Evolutionary conservation across 92 coral and sea anemone genomes (phyloP), one percentile per base, ranked within the genome.

Genomic region (Epizoanthus rinbou): DNA sequence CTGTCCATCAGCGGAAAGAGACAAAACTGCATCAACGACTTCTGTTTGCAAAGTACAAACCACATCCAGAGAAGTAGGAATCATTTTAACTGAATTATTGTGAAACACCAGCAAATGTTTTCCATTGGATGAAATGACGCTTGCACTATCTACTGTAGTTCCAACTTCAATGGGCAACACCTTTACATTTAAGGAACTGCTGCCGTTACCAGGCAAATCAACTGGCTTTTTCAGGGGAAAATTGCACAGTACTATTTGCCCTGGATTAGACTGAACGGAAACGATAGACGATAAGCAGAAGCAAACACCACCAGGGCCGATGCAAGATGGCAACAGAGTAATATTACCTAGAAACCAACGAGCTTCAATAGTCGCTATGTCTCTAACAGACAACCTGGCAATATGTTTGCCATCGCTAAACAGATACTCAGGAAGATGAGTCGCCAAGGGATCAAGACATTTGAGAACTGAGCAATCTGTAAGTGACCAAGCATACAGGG

Each of bases 1-100:
- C 11, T 71, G 41, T 45, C 75, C 75, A 43, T 71, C 75, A 43
- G 56, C 17, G 22, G 31, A 71, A 71, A 71, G 75, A 6, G 45
- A 23, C 22, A 13, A 22, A 66, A 33, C 21, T 2, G 1, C 17
- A 10, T 33, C 53, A n/a, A 8, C 0, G 23, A 3, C 1, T 71
- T 43, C 31, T 39, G 23, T 19, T 41, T 43, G 41, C 4, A 5
- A 0, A 18, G 75, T 41, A 18, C 14, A 43, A 71, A 45, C 13
- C 0, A 43, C 4, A 14, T 3, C 15, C 39, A 5, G 14, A 0
- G 18, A 0, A 41, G 6, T 8, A 6, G 75, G 37, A 8, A 71
- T 8, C 39, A 71, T 18, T 41, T 25, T 45, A 18, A 71, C 23
- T 3, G 21, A 8, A 7, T 71, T 71, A 57, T 71, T 56, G 1